phyloP scores from a whole-genome alignment of 2,888 invertebrate genomes.

The Ochlodes sylvanus region DNA sequence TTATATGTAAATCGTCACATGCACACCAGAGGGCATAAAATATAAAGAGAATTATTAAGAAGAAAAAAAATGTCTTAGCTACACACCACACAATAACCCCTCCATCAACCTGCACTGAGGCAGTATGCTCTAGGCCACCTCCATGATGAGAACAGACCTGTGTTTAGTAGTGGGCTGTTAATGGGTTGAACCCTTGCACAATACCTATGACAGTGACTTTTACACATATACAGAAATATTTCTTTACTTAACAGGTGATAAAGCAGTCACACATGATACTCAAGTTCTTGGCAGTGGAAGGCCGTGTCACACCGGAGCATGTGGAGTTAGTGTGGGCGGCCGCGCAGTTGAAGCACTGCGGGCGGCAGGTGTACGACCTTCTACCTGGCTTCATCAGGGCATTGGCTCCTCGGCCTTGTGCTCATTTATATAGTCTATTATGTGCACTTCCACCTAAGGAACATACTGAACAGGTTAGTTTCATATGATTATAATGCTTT shows the following conservation, averaged over 20 bases:
- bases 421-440: conserved; percentile 94
- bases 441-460: conserved; percentile 95
- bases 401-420: conserved; percentile 93
- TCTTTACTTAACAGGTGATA: conserved; percentile 86
- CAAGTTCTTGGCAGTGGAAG: conserved; percentile 96
- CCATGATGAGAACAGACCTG: too few species aligned
- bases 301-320: conserved; percentile 94
- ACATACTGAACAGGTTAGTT: conserved; percentile 93
- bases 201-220: background rate
- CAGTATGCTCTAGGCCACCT: too few species aligned
- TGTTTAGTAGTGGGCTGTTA: too few species aligned
- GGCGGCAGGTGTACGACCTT: conserved; percentile 96
- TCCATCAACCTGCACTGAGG: too few species aligned
- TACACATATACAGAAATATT: background rate
- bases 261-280: conserved; percentile 97
- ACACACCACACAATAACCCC: too few species aligned
- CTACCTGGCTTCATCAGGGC: conserved; percentile 96
- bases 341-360: conserved; percentile 97
- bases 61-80: too few species aligned
- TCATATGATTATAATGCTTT: background rate
- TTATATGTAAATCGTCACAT: too few species aligned
- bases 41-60: too few species aligned
- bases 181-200: too few species aligned
- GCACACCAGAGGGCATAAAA: too few species aligned
- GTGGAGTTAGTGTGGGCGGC: conserved; percentile 98